phyloP scores from a whole-genome alignment of 1,140 invertebrate genomes.

The Megalopta genalis region DNA sequence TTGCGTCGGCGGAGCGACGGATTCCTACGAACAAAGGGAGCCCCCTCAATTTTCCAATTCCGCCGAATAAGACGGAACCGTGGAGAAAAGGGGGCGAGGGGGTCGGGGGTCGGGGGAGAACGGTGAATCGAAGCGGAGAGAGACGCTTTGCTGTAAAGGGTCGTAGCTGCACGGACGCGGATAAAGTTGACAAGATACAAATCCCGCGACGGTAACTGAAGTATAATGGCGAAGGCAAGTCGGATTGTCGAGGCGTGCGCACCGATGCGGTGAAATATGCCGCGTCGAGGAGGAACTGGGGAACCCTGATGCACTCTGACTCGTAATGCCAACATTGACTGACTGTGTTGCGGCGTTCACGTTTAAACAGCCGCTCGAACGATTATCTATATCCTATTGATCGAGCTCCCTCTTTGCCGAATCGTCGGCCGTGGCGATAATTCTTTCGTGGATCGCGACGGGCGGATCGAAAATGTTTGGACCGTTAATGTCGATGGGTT shows the following conservation, averaged over 20 bases:
- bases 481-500: too few species aligned
- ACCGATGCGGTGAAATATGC: slow-evolving; percentile 3
- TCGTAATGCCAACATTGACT: slow-evolving; percentile 10
- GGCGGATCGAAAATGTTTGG: too few species aligned
- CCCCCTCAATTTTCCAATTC: slow-evolving; percentile 12
- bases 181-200: slow-evolving; percentile 27
- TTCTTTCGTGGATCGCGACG: too few species aligned
- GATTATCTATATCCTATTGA: background rate
- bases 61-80: background rate
- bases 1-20: background rate
- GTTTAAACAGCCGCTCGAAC: background rate
- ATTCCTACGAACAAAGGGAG: background rate
- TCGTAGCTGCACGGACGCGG: background rate
- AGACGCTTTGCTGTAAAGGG: background rate
- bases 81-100: background rate
- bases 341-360: background rate
- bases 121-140: background rate
- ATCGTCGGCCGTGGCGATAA: too few species aligned
- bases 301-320: background rate
- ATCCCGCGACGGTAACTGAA: slow-evolving; percentile 3
- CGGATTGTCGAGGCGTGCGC: background rate
- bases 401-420: too few species aligned
- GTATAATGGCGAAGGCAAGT: background rate
- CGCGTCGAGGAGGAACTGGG: background rate
- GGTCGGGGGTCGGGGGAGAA: background rate